These are phyloP conservation scores for Epiblema foenella DNA, from an alignment of 2,888 invertebrate species.

Conservation along the genomic window DNA sequence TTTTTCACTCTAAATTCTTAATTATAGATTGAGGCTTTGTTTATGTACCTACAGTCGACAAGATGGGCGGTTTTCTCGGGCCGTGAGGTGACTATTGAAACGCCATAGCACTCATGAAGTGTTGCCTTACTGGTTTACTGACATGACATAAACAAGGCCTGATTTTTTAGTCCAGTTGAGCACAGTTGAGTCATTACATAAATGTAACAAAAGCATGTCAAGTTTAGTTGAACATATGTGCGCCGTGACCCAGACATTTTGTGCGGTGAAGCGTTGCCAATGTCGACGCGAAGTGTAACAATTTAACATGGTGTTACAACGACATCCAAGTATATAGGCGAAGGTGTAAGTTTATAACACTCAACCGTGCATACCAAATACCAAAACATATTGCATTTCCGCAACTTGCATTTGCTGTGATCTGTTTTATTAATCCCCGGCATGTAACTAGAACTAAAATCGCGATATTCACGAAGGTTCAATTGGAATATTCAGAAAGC, in stretches of 20 bases:
- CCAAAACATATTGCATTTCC: background rate
- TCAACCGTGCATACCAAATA: background rate
- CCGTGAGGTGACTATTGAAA: no score
- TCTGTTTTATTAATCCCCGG: no score
- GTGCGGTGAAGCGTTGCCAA: conserved; percentile 29
- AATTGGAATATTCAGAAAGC: no score
- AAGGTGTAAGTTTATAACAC: background rate
- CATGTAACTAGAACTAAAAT: no score
- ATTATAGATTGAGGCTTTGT: no score
- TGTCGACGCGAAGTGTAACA: conserved; percentile 32
- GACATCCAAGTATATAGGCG: conserved; percentile 8
- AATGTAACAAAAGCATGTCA: background rate
- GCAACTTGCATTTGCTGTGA: background rate
- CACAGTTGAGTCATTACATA: no score
- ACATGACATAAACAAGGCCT: background rate
- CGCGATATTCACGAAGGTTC: no score
- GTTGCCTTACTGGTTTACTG: no score
- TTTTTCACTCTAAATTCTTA: no score
- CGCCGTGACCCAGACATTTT: conserved; percentile 32
- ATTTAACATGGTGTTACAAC: background rate
- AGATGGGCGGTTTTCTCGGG: no score
- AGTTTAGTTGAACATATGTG: conserved; percentile 18
- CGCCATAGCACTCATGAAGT: no score
- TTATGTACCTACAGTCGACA: no score
- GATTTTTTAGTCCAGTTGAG: background rate